Evolutionary conservation across 1,140 invertebrate species (phyloP), one percentile per base, ranked within the genome.

Genomic region (Drosophila kanapiae): DNA sequence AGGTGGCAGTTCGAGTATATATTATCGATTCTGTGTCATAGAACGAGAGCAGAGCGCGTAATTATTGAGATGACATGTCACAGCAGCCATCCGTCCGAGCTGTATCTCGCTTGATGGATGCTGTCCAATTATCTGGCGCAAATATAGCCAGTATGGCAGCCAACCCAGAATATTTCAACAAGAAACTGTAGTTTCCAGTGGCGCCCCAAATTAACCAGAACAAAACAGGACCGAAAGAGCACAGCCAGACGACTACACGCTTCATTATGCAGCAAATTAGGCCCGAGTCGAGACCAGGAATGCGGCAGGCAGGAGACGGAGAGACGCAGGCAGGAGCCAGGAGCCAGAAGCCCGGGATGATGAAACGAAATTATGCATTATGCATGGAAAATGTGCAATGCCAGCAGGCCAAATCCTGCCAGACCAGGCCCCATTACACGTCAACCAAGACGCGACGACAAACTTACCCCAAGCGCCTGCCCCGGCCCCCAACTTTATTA

Each of bases 181-280:
- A 35, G 23, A 76, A 76, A 76, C 75, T 76, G 62, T 53, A 76
- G 38, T 33, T 29, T 53, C 38, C 38, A 42, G 45, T 35, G 33
- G 29, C 18, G 31, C 40, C 62, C 38, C 31, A 56, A 65, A 67
- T 70, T 70, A 75, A 42, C 58, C 43, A 42, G 47, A 87, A 76
- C 62, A 67, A 83, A 76, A 79, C 57, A 71, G 5, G 54, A 58
- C 43, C 23, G 9, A 45, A 18, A 29, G 57, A 27, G 33, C 51
- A 53, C 16, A 42, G 56, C 59, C 71, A 78, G 77, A 85, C 65
- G 81, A 72, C 77, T 90, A 79, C 85, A 81, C 53, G 75, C 84
- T 85, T 90, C 88, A 88, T 88, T 88, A 88, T 85, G 85, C 86
- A 90, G 80, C 85, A 88, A 88, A 90, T 91, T 90, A 91, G 86